Conservation (phyloP, 2,888 invertebrate genomes). For the Eupeodes latifasciatus region DNA sequence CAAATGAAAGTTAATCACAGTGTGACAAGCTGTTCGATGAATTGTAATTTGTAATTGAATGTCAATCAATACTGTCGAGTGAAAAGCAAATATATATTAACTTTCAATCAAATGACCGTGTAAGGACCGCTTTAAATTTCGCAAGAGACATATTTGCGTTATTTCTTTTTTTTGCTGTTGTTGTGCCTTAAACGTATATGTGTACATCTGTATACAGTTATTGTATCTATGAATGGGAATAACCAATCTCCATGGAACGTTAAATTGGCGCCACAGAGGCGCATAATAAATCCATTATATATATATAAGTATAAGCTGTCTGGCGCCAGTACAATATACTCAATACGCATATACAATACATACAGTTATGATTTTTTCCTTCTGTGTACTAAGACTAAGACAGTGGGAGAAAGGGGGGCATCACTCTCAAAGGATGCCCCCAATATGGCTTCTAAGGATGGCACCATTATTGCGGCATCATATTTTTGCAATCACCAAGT, state of each 20-base stretch:
- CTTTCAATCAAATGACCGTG: not conserved
- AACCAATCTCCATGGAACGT: slow-evolving; percentile 45
- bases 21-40: not conserved
- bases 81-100: not conserved
- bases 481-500: slow-evolving; percentile 54
- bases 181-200: not conserved
- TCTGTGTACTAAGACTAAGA: not conserved
- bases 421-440: slow-evolving; percentile 65
- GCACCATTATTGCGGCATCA: slow-evolving; percentile 61
- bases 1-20: too few relatives aligned
- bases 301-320: slow-evolving; percentile 59
- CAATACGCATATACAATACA: slow-evolving; percentile 48
- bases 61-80: not conserved
- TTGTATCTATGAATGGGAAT: slow-evolving; percentile 51
- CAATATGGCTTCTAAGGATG: slow-evolving; percentile 59
- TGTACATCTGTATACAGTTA: not conserved
- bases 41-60: not conserved
- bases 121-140: slow-evolving; percentile 2
- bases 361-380: not conserved
- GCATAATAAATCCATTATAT: slow-evolving; percentile 74
- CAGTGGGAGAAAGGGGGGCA: not conserved
- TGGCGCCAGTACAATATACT: slow-evolving; percentile 69
- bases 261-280: slow-evolving; percentile 75
- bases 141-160: slow-evolving; percentile 24
- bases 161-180: slow-evolving; percentile 31